phyloP scores from a whole-genome alignment of 2,113 vertebrate genomes.

The Hippoglossus stenolepis region DNA sequence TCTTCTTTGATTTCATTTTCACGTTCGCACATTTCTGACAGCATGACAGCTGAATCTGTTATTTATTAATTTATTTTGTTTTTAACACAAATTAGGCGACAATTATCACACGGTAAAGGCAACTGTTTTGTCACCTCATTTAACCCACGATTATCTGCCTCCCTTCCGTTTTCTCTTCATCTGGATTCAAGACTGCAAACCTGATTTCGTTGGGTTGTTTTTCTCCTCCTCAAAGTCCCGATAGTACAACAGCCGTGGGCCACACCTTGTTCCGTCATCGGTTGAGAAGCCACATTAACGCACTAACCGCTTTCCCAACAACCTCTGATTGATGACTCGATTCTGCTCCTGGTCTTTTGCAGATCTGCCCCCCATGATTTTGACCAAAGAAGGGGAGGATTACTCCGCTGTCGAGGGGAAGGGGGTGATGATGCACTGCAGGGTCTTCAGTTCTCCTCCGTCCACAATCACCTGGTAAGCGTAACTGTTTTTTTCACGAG shows the following conservation, averaged over 20 bases:
- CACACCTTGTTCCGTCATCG: neutral
- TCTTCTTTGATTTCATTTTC: constrained; percentile 54
- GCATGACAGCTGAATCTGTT: constrained; percentile 41
- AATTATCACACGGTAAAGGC: constrained; percentile 18
- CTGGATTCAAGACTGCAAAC: neutral
- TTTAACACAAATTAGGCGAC: constrained; percentile 12
- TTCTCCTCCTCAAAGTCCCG: neutral
- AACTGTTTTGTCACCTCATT: constrained; percentile 9
- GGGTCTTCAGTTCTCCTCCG: constrained; percentile 90
- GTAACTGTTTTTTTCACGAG: neutral
- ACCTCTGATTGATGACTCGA: neutral
- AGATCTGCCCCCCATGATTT: constrained; percentile 91
- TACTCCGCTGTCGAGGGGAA: constrained; percentile 87
- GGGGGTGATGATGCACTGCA: constrained; percentile 86
- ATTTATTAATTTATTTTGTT: constrained; percentile 41
- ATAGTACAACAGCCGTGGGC: neutral
- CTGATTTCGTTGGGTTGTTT: neutral
- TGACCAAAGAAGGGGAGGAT: constrained; percentile 86
- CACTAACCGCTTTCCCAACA: neutral
- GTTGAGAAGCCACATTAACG: neutral
- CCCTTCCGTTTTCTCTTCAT: neutral
- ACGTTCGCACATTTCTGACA: constrained; percentile 33
- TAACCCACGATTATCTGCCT: neutral
- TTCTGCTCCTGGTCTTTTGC: constrained; percentile 22
- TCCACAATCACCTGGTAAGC: constrained; percentile 88